Conservation (phyloP, 1,140 invertebrate species). For the Adoxophyes honmai region DNA sequence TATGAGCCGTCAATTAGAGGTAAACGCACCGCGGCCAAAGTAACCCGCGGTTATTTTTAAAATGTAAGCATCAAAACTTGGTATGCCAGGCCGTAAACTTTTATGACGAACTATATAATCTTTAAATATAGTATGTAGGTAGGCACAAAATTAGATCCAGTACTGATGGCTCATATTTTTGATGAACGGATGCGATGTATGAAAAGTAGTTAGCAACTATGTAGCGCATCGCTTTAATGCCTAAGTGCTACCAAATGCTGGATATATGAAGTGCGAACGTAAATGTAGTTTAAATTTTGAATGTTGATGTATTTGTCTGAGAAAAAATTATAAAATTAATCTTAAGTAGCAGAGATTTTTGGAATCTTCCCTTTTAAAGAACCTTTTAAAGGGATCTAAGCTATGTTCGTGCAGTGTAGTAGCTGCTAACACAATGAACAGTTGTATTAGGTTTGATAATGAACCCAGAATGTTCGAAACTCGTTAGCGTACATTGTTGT, state of each 20-base stretch:
- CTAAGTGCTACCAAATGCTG: background rate
- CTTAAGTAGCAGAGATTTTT: no score
- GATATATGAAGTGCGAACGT: background rate
- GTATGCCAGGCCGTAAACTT: constrained; percentile 48
- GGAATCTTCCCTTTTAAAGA: no score
- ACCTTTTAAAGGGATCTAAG: no score
- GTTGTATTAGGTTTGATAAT: no score
- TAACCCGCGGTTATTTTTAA: constrained; percentile 38
- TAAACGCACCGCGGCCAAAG: no score
- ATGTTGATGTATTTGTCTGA: no score
- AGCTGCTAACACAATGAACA: no score
- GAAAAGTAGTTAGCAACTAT: constrained; percentile 2
- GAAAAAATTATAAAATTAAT: no score
- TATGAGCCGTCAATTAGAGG: no score
- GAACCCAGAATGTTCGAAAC: no score
- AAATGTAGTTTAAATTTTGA: background rate
- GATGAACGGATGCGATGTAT: background rate
- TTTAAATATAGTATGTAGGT: constrained; percentile 16
- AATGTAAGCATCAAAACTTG: constrained; percentile 36
- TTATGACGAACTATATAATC: constrained; percentile 41
- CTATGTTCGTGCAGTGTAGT: no score
- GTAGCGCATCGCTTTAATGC: background rate
- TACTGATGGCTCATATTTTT: background rate
- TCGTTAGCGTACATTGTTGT: no score
- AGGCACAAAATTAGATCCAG: constrained; percentile 1